Percentiles rank a stretch among this genome's conserved stretches.
phyloP scores from a whole-genome alignment of 2,113 vertebrate genomes.

The Pica pica region DNA sequence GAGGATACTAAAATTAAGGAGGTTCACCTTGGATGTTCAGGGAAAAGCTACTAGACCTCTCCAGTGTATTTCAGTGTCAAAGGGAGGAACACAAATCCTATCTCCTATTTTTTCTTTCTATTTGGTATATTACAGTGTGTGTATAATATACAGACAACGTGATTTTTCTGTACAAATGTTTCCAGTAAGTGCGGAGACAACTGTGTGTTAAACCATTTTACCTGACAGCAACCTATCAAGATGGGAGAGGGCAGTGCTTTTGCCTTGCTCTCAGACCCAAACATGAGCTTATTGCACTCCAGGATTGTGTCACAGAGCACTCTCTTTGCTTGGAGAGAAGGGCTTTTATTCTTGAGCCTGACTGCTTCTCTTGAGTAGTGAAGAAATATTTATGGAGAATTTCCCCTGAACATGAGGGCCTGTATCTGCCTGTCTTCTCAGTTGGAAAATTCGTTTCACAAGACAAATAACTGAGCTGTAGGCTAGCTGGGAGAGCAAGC shows the following conservation, averaged over 20 bases:
- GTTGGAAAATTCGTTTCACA: slow-evolving; percentile 40
- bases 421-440: slow-evolving; percentile 35
- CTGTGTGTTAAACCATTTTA: not conserved
- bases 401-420: slow-evolving; percentile 22
- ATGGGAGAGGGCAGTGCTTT: not conserved
- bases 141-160: not conserved
- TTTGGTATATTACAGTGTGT: not conserved
- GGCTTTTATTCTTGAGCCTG: not conserved
- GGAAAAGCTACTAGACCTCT: not conserved
- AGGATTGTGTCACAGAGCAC: not conserved
- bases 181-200: not conserved
- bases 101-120: not conserved
- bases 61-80: not conserved
- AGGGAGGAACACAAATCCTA: not conserved
- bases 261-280: not conserved
- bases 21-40: not conserved
- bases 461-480: slow-evolving; percentile 44
- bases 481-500: not conserved
- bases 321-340: not conserved
- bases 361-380: not conserved
- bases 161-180: not conserved
- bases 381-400: not conserved
- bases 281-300: not conserved
- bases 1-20: not conserved
- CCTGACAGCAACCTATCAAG: not conserved